phyloP scores from a whole-genome alignment of 2,888 invertebrate genomes.

The Andrena praecox region DNA sequence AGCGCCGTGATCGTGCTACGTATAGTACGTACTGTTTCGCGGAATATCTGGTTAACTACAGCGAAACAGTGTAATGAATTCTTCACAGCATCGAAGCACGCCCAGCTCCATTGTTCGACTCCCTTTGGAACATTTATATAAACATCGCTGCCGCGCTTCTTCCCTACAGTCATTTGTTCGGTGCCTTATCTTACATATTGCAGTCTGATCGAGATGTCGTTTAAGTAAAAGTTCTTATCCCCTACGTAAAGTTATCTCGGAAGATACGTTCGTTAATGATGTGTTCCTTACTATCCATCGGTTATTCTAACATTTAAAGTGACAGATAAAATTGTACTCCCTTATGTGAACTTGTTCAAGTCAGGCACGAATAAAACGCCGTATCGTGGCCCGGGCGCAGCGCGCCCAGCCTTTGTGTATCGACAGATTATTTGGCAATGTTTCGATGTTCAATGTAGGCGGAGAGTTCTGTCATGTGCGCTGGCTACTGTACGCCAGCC shows the following conservation, averaged over 20 bases:
- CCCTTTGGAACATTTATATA: constrained; percentile 25
- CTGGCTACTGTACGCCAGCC: constrained; percentile 87
- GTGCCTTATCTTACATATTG: constrained; percentile 40
- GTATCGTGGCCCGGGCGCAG: constrained; percentile 82
- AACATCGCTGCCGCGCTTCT: constrained; percentile 34
- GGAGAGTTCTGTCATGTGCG: constrained; percentile 81
- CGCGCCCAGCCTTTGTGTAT: constrained; percentile 85
- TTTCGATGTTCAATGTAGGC: constrained; percentile 76
- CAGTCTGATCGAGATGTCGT: constrained; percentile 46
- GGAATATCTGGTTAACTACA: constrained; percentile 12
- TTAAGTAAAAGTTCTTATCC: constrained; percentile 27
- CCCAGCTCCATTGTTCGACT: constrained; percentile 29
- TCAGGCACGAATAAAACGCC: constrained; percentile 83
- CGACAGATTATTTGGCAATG: constrained; percentile 81
- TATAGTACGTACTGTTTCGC: constrained; percentile 1
- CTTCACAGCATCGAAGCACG: constrained; percentile 21
- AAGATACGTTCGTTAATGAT: constrained; percentile 36
- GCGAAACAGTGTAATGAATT: constrained; percentile 11
- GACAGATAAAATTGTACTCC: constrained; percentile 44
- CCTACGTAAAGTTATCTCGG: constrained; percentile 37
- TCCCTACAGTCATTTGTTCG: constrained; percentile 20
- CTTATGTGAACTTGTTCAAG: constrained; percentile 58
- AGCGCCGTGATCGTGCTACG: constrained; percentile 11
- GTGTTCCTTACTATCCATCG: constrained; percentile 3
- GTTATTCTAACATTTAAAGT: constrained; percentile 17